Base-by-base conservation (phyloP, 2,797 vertebrate species). In the Molossus alvarezi region DNA sequence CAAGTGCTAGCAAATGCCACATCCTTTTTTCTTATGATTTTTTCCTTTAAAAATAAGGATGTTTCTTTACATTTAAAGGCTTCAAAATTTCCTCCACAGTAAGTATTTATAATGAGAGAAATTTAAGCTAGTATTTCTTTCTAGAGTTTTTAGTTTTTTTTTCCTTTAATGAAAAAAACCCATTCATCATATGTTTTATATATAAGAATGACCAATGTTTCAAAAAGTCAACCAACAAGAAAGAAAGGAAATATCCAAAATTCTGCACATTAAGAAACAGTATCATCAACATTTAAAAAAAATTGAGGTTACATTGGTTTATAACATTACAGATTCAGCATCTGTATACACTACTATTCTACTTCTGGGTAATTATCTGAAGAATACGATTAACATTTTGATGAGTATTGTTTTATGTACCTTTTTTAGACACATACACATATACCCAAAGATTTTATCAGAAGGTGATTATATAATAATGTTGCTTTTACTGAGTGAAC, bases 31-130 rank as follows among this genome's bases (percentile, higher is more conserved):
- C 25, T 62, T 6, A 33, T 37, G 57, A 45, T 23, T 45, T 62
- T 90, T 64, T 21, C 37, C 15, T n/a, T 73, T 67, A 65, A 83
- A 79, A 79, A 21, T 67, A 53, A 90, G 15, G 48, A 45, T 75
- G 6, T 69, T 69, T 80, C 73, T 83, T 93, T 79, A n/a, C 21
- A 67, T 37, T 62, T 80, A 29, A 75, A 85, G 17, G 23, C 29
- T 81, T 75, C 29, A 88, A 84, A 29, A 37, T 73, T 45, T 91
- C 9, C 20, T 5, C 9, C 11, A 45, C 2, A 37, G 6, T 65
- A 27, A 90, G 55, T 92, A 45, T 73, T 87, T 72, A 73, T 65
- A 48, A 0, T 83, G 69, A 86, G n/a, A 88, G 57, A 88, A 73
- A 53, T 25, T 83, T 83, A 92, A 90, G 20, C 12, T 64, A 48